Evolutionary conservation across 2,888 invertebrate species (phyloP).

Genomic region (Agrotis clavis): DNA sequence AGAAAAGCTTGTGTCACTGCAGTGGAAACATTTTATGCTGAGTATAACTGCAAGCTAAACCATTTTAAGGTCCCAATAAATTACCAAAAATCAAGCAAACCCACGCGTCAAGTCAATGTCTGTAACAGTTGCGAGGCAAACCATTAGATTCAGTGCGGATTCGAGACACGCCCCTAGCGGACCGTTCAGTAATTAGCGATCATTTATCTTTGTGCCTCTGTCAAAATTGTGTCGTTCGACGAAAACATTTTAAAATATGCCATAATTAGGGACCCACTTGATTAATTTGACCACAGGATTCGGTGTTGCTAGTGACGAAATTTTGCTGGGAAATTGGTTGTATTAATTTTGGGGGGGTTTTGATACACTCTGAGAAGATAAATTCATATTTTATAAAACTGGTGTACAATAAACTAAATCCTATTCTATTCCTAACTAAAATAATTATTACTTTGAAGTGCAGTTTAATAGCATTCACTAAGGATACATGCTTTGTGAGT

Average conservation of each 20-base stretch:
- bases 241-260: conserved; percentile 86
- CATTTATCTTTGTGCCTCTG: conserved; percentile 88
- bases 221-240: conserved; percentile 88
- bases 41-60: neutral
- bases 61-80: neutral
- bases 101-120: conserved; percentile 19
- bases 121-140: conserved; percentile 59
- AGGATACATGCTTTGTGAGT: too few relatives aligned
- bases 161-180: conserved; percentile 73
- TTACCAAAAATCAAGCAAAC: conserved; percentile 35
- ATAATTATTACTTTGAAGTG: too few relatives aligned
- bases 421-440: too few relatives aligned
- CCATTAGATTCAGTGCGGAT: conserved; percentile 68
- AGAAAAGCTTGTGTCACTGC: too few relatives aligned
- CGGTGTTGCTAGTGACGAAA: conserved; percentile 45
- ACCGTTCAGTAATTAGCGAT: conserved; percentile 83
- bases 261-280: conserved; percentile 83
- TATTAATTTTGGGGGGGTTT: neutral
- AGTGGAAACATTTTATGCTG: too few relatives aligned
- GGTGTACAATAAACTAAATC: too few relatives aligned
- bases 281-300: conserved; percentile 80
- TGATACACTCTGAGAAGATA: too few relatives aligned
- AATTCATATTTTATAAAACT: too few relatives aligned
- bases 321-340: conserved; percentile 5
- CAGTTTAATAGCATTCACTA: too few relatives aligned